Base-by-base conservation (phyloP, 2,888 invertebrate genomes). In the Scaptomyza parva region DNA sequence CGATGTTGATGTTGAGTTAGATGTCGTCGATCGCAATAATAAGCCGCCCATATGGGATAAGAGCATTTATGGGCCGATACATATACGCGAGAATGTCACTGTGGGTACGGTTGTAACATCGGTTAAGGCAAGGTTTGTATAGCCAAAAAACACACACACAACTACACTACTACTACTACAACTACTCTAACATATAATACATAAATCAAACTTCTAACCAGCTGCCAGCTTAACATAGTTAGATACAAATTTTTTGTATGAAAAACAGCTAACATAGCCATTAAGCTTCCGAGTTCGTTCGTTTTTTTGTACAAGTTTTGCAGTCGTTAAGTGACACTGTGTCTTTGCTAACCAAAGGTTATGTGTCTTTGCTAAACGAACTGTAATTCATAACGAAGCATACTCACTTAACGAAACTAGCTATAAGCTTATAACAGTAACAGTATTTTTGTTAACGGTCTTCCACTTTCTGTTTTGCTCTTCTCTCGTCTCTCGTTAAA, bases 81-180 rank as follows among this genome's bases (percentile, higher is more conserved):
- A 96, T 96, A 97, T 98, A 95, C 96, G 96, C 95, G 98, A 98
- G 96, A 98, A 98, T 96, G 97, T 97, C 95, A 97, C 97, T 95
- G 97, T 98, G 95, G 97, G 98, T 95, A 97, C 97, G 94, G 96
- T 97, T 95, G 97, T 98, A 95, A 97, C 97, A 94, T 96, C 97
- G 94, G 96, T 98, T 94, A 97, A 97, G 96, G 98, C 98, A 95
- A 97, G 97, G 97, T 96, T 96, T 96, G 96, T 96, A 96, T 96
- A 80, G 92, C 90, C 76, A 79, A 74, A 22, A 67, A 58, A 69
- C 65, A 35, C 11, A 28, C 11, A 28, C 7, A 33, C 33, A 12
- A 9, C n/a, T 35, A 35, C 63, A 67, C 63, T 61, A 69, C 53
- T n/a, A n/a, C n/a, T n/a, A n/a, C n/a, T n/a, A n/a, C n/a, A n/a